Percentiles rank a stretch among this genome's conserved stretches.
These are phyloP conservation scores for Apus apus DNA, from an alignment of 2,113 vertebrate genomes.

Conservation along the genomic window DNA sequence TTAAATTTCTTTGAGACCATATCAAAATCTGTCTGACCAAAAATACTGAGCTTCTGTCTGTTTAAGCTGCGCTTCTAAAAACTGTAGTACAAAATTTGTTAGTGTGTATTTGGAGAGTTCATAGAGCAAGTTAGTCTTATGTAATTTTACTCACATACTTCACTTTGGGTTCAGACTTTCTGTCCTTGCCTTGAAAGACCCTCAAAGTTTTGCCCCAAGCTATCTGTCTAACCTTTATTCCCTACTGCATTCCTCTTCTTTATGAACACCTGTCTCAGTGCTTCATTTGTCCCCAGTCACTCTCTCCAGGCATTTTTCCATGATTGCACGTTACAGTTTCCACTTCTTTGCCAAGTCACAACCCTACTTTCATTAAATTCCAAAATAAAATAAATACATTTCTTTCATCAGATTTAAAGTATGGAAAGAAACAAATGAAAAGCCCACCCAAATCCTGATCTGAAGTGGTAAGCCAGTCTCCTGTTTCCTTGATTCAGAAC, in stretches of 20 bases:
- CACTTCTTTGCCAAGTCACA: constrained; percentile 3
- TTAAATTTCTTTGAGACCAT: not conserved
- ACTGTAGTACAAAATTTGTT: not conserved
- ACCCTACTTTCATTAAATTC: not conserved
- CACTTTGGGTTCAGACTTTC: not conserved
- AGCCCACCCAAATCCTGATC: not conserved
- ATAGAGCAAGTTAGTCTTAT: not conserved
- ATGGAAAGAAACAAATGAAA: not conserved
- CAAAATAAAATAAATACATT: not conserved
- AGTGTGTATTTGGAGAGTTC: not conserved
- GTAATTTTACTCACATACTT: constrained; percentile 10
- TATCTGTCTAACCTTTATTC: not conserved
- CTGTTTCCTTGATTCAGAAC: not conserved
- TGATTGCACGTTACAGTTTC: not conserved
- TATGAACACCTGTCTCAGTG: constrained; percentile 17
- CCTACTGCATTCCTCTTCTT: not conserved
- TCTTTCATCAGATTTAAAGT: not conserved
- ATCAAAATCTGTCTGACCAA: not conserved
- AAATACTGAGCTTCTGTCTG: not conserved
- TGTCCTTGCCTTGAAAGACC: constrained; percentile 32
- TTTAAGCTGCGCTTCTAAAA: not conserved
- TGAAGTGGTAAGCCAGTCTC: not conserved
- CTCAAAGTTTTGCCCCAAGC: constrained; percentile 19
- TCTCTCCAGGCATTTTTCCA: constrained; percentile 22
- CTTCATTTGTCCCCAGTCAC: not conserved